phyloP scores from a whole-genome alignment of 2,797 vertebrate species.

The Pangasius larnaudii region DNA sequence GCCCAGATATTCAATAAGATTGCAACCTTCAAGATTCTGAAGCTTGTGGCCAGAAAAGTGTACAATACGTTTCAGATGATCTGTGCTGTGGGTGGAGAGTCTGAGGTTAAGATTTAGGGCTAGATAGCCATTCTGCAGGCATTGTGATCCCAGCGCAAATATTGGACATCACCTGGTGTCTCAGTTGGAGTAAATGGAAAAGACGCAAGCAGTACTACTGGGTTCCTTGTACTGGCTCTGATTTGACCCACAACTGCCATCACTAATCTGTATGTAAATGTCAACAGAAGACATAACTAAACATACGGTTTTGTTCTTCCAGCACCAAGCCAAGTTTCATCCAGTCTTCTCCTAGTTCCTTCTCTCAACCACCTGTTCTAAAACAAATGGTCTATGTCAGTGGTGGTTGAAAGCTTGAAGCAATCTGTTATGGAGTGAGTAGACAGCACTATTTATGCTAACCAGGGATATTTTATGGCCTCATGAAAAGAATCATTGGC shows the following conservation, averaged over 20 bases:
- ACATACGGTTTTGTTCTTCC: not conserved
- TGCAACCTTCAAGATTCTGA: not conserved
- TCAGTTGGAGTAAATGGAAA: not conserved
- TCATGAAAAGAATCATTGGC: not conserved
- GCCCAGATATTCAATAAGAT: not conserved
- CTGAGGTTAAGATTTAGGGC: not conserved
- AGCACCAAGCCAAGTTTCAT: not conserved
- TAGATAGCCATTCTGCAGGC: not conserved
- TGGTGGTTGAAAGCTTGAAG: not conserved
- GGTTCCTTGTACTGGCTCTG: not conserved
- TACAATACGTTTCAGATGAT: not conserved
- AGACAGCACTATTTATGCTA: not conserved
- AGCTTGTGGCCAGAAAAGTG: not conserved
- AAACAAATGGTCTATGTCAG: not conserved
- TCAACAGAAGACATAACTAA: not conserved
- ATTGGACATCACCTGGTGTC: not conserved
- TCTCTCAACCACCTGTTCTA: not conserved
- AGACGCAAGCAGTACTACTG: not conserved
- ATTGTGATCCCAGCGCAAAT: not conserved
- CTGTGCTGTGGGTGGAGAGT: too few species aligned
- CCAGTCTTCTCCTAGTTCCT: not conserved
- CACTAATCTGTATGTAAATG: not conserved
- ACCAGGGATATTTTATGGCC: not conserved
- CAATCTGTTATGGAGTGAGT: not conserved
- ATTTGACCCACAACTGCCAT: not conserved